Evolutionary conservation across 2,113 vertebrate species (phyloP).

Genomic region (Poeciliopsis turrubarensis): DNA sequence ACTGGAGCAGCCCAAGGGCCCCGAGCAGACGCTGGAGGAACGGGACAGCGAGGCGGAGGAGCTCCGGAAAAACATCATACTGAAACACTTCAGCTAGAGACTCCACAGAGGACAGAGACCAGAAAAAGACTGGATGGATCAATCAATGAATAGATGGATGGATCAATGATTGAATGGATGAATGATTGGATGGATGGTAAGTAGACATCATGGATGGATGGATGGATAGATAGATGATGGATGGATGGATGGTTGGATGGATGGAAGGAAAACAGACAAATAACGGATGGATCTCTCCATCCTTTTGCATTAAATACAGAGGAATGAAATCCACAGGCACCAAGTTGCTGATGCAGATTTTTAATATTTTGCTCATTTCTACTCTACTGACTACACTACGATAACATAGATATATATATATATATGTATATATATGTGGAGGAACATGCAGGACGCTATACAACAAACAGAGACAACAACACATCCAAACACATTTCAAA

Average conservation of each 20-base stretch:
- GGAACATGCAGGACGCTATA: conserved; percentile 75
- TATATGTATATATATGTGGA: conserved; percentile 42
- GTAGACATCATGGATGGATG: no score
- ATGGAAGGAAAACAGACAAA: no score
- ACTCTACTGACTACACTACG: conserved; percentile 76
- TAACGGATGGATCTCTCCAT: no score
- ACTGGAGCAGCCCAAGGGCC: conserved; percentile 83
- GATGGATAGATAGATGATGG: no score
- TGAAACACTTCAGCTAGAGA: conserved; percentile 87
- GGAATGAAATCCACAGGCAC: conserved; percentile 39
- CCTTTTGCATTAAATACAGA: background rate
- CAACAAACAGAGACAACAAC: conserved; percentile 55
- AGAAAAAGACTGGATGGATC: no score
- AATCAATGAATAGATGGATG: no score
- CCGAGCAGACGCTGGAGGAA: conserved; percentile 83
- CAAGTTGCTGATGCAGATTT: conserved; percentile 76
- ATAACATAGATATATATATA: conserved; percentile 71
- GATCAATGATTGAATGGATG: no score
- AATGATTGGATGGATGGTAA: no score
- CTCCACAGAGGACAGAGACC: background rate
- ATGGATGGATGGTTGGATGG: no score
- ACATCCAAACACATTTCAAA: conserved; percentile 50
- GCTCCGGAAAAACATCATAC: conserved; percentile 85
- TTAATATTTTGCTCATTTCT: conserved; percentile 78
- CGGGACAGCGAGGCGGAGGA: conserved; percentile 86